A percentile compares a stretch with the other conserved stretches of the same genome.
These are phyloP conservation scores for Poecilia latipinna DNA, from an alignment of 2,113 vertebrate genomes.

Conservation along the genomic window DNA sequence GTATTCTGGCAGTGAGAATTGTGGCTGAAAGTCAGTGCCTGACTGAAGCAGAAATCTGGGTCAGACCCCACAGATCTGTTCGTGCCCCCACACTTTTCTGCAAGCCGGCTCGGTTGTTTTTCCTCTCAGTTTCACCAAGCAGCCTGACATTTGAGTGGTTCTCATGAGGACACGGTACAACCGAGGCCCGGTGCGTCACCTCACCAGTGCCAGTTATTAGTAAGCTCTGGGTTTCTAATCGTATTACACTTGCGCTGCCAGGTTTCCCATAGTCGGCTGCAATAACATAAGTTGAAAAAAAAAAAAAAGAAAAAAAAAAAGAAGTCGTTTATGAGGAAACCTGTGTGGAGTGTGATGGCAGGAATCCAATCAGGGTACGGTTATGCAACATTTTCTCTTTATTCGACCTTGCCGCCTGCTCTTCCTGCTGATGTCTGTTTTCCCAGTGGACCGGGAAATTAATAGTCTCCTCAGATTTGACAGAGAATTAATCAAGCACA, in stretches of 20 bases:
- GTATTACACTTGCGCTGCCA: not conserved
- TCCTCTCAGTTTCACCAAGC: constrained; percentile 1
- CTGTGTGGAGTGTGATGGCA: not conserved
- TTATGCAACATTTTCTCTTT: constrained; percentile 7
- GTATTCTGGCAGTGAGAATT: constrained; percentile 3
- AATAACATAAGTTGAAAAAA: not conserved
- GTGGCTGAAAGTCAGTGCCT: constrained; percentile 38
- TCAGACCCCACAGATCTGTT: constrained; percentile 49
- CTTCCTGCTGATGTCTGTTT: not conserved
- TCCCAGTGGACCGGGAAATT: not conserved
- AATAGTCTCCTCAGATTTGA: constrained; percentile 10
- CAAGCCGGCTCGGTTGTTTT: constrained; percentile 6
- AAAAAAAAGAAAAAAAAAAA: not conserved
- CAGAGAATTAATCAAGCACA: constrained; percentile 22
- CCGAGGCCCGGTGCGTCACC: not conserved
- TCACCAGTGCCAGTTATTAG: not conserved
- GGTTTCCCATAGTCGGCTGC: constrained; percentile 9
- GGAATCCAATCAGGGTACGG: constrained; percentile 16
- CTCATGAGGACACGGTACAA: not conserved
- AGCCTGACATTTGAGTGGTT: not conserved
- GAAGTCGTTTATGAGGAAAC: constrained; percentile 12
- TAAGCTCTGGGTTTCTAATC: constrained; percentile 9
- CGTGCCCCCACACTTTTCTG: constrained; percentile 24
- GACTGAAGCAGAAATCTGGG: constrained; percentile 61
- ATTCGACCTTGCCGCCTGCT: not conserved